Evolutionary conservation across 1,140 invertebrate genomes (phyloP).

Genomic region (Rhynchophorus ferrugineus): DNA sequence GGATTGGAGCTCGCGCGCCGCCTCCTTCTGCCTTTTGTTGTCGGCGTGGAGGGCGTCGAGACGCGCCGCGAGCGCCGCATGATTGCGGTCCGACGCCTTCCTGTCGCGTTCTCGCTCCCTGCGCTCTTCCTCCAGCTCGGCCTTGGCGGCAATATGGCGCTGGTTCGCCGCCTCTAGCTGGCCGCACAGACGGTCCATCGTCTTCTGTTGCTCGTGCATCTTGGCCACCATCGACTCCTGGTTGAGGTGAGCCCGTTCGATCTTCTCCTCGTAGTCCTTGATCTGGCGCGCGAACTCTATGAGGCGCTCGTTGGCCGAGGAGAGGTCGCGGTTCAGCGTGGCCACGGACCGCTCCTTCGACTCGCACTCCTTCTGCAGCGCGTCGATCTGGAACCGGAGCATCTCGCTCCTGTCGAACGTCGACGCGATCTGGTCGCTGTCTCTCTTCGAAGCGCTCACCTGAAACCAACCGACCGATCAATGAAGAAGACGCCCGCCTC

Average conservation of each 20-base stretch:
- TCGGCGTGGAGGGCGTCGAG: constrained; percentile 28
- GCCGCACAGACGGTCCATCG: constrained; percentile 30
- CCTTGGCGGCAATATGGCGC: constrained; percentile 7
- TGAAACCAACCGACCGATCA: no score
- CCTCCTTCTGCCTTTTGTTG: constrained; percentile 27
- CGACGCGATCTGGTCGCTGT: constrained; percentile 16
- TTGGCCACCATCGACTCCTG: constrained; percentile 11
- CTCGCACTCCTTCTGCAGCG: constrained; percentile 16
- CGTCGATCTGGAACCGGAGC: constrained; percentile 17
- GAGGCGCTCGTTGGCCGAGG: constrained; percentile 22
- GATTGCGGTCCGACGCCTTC: constrained; percentile 15
- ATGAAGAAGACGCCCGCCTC: no score
- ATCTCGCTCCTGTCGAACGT: constrained; percentile 22
- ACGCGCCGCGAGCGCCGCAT: constrained; percentile 26
- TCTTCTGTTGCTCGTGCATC: constrained; percentile 25
- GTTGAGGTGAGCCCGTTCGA: constrained; percentile 7
- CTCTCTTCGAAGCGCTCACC: neutral
- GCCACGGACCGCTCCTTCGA: constrained; percentile 26
- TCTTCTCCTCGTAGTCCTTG: constrained; percentile 25
- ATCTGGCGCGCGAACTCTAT: constrained; percentile 15
- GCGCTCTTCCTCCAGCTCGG: constrained; percentile 19
- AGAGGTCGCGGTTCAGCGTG: constrained; percentile 32
- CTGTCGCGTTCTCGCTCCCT: constrained; percentile 10
- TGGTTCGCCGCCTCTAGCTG: constrained; percentile 13
- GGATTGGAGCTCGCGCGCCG: constrained; percentile 25